Base-by-base conservation (phyloP, 2,888 invertebrate species). In the Drosophila kanekoi region DNA sequence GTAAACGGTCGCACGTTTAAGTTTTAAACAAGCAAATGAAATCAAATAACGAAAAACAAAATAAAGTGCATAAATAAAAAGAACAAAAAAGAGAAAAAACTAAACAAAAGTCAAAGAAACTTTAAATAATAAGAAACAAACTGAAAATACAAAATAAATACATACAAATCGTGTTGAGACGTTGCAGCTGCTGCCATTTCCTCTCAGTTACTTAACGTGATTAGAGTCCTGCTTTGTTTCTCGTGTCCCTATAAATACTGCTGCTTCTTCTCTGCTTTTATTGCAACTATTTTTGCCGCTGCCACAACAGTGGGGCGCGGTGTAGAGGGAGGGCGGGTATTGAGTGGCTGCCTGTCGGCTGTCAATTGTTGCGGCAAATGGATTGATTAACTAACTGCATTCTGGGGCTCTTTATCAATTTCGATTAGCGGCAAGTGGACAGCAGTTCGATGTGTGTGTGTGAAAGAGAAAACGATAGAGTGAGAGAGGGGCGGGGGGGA, bases 361-460 rank as follows among this genome's bases (percentile, higher is more conserved):
- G 51, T 77, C 60, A 59, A 57, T 48, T 62, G 44, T 53, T 52
- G 48, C 40, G 33, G 48, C 51, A 44, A 58, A 79, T 72, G 72
- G 72, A 76, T 74, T 70, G 59, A 71, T 53, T 52, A 58, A 73
- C 64, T 53, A 52, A 61, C 54, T 58, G 52, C 58, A 61, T 72
- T 59, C 23, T 33, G 37, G 11, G 52, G 54, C 44, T 65, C 35
- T 62, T 58, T 73, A 67, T 81, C 84, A 77, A 72, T 84, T 84
- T 74, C 48, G 64, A 81, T 78, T 71, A 79, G 44, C 52, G 18
- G 32, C 58, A 13, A 28, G 18, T 23, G 23, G 23, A 6, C 23
- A 28, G 23, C 23, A 23, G 23, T 23, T 23, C 0, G 11, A 3
- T 38, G 8, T 6, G 8, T 52, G 10, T n/a, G 14, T 62, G 18